Percentiles rank a stretch among this genome's conserved stretches.
These are phyloP conservation scores for Brotogeris chrysoptera DNA, from an alignment of 2,797 vertebrate genomes.

Conservation along the genomic window DNA sequence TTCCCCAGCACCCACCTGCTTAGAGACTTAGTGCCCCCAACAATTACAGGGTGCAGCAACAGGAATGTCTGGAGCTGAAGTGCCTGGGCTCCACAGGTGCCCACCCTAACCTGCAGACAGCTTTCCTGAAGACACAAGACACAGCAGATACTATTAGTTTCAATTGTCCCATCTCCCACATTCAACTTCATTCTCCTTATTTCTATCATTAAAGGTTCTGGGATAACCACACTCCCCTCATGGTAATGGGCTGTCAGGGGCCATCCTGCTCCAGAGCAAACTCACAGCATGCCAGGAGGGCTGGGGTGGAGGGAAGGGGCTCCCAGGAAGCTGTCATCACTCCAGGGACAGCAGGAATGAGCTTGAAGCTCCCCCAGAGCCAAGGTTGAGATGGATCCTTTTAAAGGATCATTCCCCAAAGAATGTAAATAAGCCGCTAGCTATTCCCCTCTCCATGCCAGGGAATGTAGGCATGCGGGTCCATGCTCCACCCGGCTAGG, in stretches of 20 bases:
- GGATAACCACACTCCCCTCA: neutral
- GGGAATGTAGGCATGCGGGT: fast-evolving
- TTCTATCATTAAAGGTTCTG: neutral
- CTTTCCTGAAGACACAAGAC: neutral
- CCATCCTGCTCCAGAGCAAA: neutral
- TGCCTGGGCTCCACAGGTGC: neutral
- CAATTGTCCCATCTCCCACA: neutral
- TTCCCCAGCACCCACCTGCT: neutral
- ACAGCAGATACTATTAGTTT: neutral
- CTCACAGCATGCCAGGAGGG: fast-evolving
- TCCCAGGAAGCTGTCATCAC: neutral
- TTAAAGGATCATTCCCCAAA: neutral
- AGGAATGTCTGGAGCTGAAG: neutral
- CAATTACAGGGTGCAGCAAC: neutral
- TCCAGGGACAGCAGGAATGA: neutral
- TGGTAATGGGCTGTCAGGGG: neutral
- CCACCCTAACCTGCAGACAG: neutral
- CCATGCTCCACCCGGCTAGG: too few species aligned
- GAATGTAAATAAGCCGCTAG: neutral
- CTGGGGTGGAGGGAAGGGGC: neutral
- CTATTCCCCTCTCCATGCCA: fast-evolving
- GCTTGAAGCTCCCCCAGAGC: neutral
- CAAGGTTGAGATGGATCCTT: neutral
- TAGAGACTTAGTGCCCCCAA: fast-evolving
- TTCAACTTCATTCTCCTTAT: neutral